Base-by-base conservation (phyloP, 2,888 invertebrate genomes). In the Blastobasis lacticolella region DNA sequence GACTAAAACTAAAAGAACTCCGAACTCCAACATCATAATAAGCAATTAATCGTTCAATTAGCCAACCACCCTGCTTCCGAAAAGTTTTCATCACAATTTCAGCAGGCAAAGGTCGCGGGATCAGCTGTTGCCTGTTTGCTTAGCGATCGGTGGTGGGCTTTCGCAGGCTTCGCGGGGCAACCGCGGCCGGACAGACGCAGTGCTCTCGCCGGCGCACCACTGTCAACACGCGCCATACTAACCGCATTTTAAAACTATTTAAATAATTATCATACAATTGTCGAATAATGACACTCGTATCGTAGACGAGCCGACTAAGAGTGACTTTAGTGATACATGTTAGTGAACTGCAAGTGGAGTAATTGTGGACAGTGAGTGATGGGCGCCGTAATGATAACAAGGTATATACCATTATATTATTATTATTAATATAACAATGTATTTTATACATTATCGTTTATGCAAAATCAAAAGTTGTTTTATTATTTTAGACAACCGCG, bases 271-370 rank as follows among this genome's bases (percentile, higher is more conserved):
- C 3, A 23, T 23, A 36, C 7, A 10, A 10, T 10, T 23, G 23
- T 1, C 23, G 47, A 55, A 52, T 45, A 50, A 55, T 55, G 52
- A 48, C 49, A 41, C 37, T 23, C 23, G 48, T 5, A 37, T 45
- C 48, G 10, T 37, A 23, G 8, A 45, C 49, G n/a, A 60, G 62
- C 64, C 69, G 62, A 64, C 52, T 58, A 62, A 63, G 55, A 63
- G 78, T 77, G 75, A 64, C 66, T 71, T 60, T 71, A 69, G 79
- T 78, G 75, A 68, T 68, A 64, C 65, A 76, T 78, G 73, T 67
- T 55, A 70, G 79, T 79, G 79, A 63, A 62, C 63, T 70, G 23
- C 23, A 1, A 70, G 78, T 78, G 75, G 66, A 49, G 60, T 58
- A 59, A 52, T 64, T 62, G 67, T 73, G 73, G 65, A 70, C 62